Conservation (phyloP, 2,113 vertebrate species). For the Corapipo altera region DNA sequence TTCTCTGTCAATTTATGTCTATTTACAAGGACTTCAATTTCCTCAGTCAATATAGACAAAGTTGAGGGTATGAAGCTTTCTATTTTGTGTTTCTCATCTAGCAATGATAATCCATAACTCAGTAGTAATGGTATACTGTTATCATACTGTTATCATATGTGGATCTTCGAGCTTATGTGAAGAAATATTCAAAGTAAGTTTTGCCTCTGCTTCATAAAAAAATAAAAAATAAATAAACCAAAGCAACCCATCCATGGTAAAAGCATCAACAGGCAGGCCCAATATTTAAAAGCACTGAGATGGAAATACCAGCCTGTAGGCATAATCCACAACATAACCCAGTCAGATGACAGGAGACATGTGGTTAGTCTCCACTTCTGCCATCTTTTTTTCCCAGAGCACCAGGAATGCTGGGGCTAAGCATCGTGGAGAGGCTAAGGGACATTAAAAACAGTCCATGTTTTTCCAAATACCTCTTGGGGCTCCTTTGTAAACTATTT, state of each 20-base stretch:
- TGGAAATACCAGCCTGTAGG: not conserved
- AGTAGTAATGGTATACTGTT: not conserved
- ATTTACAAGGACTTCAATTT: not conserved
- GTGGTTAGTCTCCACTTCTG: not conserved
- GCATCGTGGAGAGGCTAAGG: not conserved
- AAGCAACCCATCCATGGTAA: not conserved
- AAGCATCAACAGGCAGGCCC: not conserved
- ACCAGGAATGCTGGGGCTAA: not conserved
- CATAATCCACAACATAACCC: rapidly evolving
- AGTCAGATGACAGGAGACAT: not conserved
- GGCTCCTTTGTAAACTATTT: not conserved
- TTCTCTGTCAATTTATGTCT: not conserved
- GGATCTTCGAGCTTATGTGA: not conserved
- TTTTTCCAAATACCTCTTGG: not conserved
- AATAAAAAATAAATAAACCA: not conserved
- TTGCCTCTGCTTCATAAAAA: not conserved
- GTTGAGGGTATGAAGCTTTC: not conserved
- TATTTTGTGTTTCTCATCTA: not conserved
- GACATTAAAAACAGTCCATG: not conserved
- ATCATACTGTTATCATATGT: rapidly evolving
- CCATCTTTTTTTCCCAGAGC: not conserved
- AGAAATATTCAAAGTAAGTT: not conserved
- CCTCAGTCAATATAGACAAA: not conserved
- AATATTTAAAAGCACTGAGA: not conserved
- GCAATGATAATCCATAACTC: not conserved